phyloP scores from a whole-genome alignment of 2,113 vertebrate species.

The Aleadryas rufinucha region DNA sequence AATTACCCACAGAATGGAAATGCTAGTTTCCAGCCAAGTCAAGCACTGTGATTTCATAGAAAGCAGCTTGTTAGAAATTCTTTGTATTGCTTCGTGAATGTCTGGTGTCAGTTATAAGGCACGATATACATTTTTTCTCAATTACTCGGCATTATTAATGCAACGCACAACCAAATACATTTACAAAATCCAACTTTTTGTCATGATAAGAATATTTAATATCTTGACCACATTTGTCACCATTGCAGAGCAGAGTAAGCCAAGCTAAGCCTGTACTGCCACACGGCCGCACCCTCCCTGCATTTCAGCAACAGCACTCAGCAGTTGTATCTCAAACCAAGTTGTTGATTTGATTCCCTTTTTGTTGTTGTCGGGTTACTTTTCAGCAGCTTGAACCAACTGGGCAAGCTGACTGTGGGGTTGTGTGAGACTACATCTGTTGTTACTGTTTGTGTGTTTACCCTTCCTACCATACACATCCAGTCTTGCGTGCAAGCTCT shows the following conservation, averaged over 20 bases:
- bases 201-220: background rate
- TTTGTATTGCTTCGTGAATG: background rate
- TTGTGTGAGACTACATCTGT: background rate
- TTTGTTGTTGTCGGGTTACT: background rate
- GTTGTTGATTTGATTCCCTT: background rate
- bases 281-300: fast-evolving
- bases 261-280: background rate
- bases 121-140: background rate
- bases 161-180: background rate
- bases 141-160: background rate
- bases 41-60: background rate
- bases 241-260: background rate
- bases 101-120: background rate
- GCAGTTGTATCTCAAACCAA: background rate
- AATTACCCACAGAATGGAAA: background rate
- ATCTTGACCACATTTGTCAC: background rate
- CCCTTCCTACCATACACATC: background rate
- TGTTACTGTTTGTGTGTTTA: background rate
- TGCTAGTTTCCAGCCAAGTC: background rate
- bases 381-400: background rate
- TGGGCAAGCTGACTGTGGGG: background rate
- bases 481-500: background rate
- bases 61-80: background rate
- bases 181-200: background rate
- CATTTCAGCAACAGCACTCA: background rate